Percentiles rank a stretch among this genome's conserved stretches.
phyloP scores from a whole-genome alignment of 2,888 invertebrate species.

The Harpalus rubripes region DNA sequence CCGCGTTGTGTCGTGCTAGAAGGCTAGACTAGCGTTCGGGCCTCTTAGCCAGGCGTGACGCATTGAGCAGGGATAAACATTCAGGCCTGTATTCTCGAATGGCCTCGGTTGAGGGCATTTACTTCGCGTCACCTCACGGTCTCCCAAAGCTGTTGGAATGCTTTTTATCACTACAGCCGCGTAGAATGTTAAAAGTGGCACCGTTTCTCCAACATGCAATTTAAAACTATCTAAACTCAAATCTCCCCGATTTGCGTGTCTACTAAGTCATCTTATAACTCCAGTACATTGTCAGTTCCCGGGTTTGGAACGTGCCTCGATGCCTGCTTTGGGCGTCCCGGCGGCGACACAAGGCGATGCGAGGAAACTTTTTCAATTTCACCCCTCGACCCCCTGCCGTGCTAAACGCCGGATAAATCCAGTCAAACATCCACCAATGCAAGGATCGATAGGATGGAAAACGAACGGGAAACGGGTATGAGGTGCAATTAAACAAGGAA shows the following conservation, averaged over 20 bases:
- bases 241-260: neutral
- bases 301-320: neutral
- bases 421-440: conserved; percentile 39
- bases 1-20: too few species aligned
- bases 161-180: too few species aligned
- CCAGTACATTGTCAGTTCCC: neutral
- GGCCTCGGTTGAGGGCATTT: too few species aligned
- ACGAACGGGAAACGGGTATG: conserved; percentile 13
- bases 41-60: too few species aligned
- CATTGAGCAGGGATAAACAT: too few species aligned
- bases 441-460: conserved; percentile 33
- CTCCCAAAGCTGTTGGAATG: too few species aligned
- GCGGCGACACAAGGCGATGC: neutral
- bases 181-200: too few species aligned
- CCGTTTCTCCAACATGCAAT: too few species aligned
- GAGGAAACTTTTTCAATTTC: conserved; percentile 44
- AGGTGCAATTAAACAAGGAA: neutral
- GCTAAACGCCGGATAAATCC: conserved; percentile 44
- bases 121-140: too few species aligned
- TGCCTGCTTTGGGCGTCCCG: neutral
- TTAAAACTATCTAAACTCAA: too few species aligned
- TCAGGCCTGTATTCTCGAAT: too few species aligned
- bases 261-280: neutral
- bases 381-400: conserved; percentile 13
- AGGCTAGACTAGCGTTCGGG: too few species aligned